phyloP scores from a whole-genome alignment of 1,140 invertebrate species.

The Temnothorax curvispinosus region DNA sequence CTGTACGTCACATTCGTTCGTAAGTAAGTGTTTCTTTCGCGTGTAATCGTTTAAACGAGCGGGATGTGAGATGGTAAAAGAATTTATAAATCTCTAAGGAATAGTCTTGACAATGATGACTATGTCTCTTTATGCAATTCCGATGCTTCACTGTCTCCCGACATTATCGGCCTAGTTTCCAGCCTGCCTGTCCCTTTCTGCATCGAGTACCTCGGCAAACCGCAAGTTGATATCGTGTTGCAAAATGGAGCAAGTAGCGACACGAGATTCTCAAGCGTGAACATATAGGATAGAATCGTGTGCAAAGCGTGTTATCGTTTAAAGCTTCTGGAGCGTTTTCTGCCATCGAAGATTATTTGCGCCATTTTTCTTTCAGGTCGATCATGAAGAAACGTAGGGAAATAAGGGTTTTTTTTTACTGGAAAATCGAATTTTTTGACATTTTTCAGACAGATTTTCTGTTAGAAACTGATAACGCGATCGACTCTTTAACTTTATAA shows the following conservation, averaged over 20 bases:
- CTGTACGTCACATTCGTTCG: not conserved
- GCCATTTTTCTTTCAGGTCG: constrained; percentile 2
- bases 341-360: not conserved
- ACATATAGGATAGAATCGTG: constrained; percentile 16
- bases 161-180: constrained; percentile 59
- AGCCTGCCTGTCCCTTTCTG: constrained; percentile 37
- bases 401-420: not conserved
- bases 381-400: not conserved
- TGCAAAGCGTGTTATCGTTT: constrained; percentile 31
- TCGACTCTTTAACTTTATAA: not conserved
- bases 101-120: constrained; percentile 27
- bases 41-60: not conserved
- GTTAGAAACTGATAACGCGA: not conserved
- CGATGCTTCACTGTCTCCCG: constrained; percentile 20
- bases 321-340: constrained; percentile 38
- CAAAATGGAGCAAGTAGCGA: constrained; percentile 55
- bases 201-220: constrained; percentile 37
- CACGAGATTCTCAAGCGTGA: constrained; percentile 46
- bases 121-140: constrained; percentile 31
- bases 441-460: too few relatives aligned
- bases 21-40: not conserved
- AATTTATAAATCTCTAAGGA: not conserved
- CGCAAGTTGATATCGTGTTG: constrained; percentile 47
- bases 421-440: not conserved
- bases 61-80: not conserved